Evolutionary conservation across 1,140 invertebrate genomes (phyloP), one percentile per base, ranked within the genome.

Genomic region (Pseudomyrmex dendroicus): DNA sequence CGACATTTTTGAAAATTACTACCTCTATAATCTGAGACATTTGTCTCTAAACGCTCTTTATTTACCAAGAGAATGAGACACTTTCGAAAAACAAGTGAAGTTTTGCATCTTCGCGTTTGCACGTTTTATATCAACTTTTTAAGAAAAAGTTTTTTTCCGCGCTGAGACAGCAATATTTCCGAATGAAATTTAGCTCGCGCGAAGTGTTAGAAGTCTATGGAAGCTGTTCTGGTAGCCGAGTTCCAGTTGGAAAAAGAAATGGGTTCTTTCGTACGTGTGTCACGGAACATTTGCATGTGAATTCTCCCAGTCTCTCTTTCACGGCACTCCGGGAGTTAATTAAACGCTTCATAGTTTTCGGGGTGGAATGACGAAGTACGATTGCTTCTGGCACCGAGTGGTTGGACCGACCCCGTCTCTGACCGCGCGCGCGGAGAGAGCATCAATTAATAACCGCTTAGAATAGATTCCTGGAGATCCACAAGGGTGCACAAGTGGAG

Each of bases 331-430:
- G 77, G 68, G 76, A 90, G 91, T 93, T 93, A 93, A 93, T 93
- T 93, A 93, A 93, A 92, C 90, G 90, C 83, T 87, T 91, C 89
- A 90, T 91, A 90, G 92, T 93, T 92, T 92, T 91, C 90, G 88
- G 86, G 82, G 82, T 70, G 61, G 84, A 82, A 82, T 84, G 87
- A 88, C 77, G 73, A 66, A 88, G 85, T 74, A 89, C 83, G 80
- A 68, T 77, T 89, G 88, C 73, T 74, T 46, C 64, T 90, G 92
- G 89, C 91, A 92, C 86, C 88, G 84, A 92, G 92, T 92, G 91
- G 90, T 89, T 88, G 82, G 84, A 87, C 83, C 87, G 70, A 74
- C 48, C 54, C 84, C 20, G 54, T 48, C 59, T 78, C 35, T 35
- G 35, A 35, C 35, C 35, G 35, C 35, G 35, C 35, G 35, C 35